Evolutionary conservation across 2,888 invertebrate species (phyloP), one percentile per base, ranked within the genome.

Genomic region (Tyria jacobaeae): DNA sequence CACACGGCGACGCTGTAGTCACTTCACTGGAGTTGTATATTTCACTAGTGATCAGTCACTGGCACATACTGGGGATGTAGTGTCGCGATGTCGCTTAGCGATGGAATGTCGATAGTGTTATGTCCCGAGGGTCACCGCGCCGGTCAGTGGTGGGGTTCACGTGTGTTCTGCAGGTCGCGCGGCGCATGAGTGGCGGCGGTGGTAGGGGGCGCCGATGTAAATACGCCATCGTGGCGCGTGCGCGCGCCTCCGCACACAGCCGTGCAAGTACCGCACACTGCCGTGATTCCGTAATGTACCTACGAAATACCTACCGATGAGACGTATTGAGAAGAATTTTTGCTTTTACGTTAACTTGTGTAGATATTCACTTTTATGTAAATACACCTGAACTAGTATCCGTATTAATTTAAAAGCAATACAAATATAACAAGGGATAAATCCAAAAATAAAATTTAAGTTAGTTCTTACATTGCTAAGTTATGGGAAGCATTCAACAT

Each of bases 171-270:
- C 83, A 83, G 86, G 87, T 89, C 91, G 88, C 77, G 87, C 91
- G 85, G 92, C 89, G 93, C 93, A 92, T 93, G 91, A 94, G 94
- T 94, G 94, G 83, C 89, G 79, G 85, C 83, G 85, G 90, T 93
- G 92, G 94, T 89, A 93, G 93, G 91, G 92, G 92, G 89, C 90
- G 89, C 87, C 88, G 89, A 88, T 85, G 94, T 94, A 94, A 92
- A 94, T 94, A 94, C 92, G 85, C 83, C 83, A 88, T 71, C 78
- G 86, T 84, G 84, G 86, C 91, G 90, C 90, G 89, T 89, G 92
- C 92, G 85, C 88, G 78, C 82, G 85, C 86, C 82, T 78, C 87
- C 89, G 85, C 88, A 88, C 86, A 88, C 91, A 69, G 64, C 57
- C 60, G 60, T 64, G 62, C 60, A 34, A 35, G 25, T 21, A 69